These are phyloP conservation scores for Sternarchorhynchus goeldii DNA, from an alignment of 2,797 vertebrate genomes.

Conservation along the genomic window DNA sequence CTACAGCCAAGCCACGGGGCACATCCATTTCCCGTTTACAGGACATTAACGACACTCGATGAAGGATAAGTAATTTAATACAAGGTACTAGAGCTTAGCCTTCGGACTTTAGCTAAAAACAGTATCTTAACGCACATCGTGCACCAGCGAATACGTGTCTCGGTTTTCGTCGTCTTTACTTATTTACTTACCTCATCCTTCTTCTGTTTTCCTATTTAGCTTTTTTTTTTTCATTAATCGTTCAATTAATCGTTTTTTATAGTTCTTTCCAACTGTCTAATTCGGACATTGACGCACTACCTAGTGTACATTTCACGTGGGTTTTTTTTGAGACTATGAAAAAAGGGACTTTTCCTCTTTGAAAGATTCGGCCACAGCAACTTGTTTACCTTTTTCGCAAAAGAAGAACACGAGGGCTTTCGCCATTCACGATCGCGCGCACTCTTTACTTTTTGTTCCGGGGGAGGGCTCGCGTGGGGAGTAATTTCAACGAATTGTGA, in stretches of 20 bases:
- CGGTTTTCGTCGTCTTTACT: slow-evolving; percentile 13
- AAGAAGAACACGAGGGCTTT: slow-evolving; percentile 11
- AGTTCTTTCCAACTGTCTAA: too few relatives aligned
- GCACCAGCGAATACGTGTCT: slow-evolving; percentile 1
- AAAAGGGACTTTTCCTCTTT: too few relatives aligned
- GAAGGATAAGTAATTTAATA: slow-evolving; percentile 90
- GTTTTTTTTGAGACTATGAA: too few relatives aligned
- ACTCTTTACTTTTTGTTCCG: slow-evolving; percentile 6
- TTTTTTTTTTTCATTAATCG: too few relatives aligned
- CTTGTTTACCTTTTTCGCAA: slow-evolving; percentile 20
- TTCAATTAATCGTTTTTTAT: not conserved
- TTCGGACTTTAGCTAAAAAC: slow-evolving; percentile 55
- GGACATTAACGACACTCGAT: slow-evolving; percentile 86
- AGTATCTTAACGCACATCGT: too few relatives aligned
- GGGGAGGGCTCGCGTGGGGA: slow-evolving; percentile 68
- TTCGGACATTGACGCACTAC: too few relatives aligned
- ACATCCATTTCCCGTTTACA: slow-evolving; percentile 85
- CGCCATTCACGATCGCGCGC: not conserved
- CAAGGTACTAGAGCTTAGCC: slow-evolving; percentile 82
- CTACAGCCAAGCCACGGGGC: slow-evolving; percentile 73
- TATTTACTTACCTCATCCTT: slow-evolving; percentile 3
- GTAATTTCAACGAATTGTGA: slow-evolving; percentile 96
- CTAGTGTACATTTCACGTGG: too few relatives aligned
- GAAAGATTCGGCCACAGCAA: not conserved
- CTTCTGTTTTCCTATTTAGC: not conserved